phyloP scores from a whole-genome alignment of 1,140 invertebrate species.

The Potamilus streckersoni region DNA sequence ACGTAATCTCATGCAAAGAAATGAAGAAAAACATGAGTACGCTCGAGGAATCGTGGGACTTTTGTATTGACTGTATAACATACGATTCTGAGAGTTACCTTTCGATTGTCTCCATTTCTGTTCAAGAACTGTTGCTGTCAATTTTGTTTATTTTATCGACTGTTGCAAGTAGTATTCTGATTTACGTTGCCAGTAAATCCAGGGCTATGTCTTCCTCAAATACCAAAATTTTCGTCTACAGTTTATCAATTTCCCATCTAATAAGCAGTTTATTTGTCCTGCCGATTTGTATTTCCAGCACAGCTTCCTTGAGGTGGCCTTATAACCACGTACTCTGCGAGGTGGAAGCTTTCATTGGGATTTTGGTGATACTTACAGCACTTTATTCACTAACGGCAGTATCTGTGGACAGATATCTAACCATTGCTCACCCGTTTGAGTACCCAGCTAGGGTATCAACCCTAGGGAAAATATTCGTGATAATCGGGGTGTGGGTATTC shows the following conservation, averaged over 20 bases:
- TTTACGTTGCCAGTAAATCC: conserved; percentile 20
- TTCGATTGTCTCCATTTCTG: background rate
- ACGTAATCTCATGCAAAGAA: no score
- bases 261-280: conserved; percentile 27
- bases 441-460: conserved; percentile 28
- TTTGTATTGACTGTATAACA: no score
- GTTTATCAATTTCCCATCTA: conserved; percentile 17
- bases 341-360: conserved; percentile 18
- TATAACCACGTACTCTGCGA: conserved; percentile 13
- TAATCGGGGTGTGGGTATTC: conserved; percentile 14
- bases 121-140: conserved; percentile 12
- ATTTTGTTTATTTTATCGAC: conserved; percentile 16
- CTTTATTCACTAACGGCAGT: conserved; percentile 29
- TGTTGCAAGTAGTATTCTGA: conserved; percentile 17
- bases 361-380: conserved; percentile 27
- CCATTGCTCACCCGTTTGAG: conserved; percentile 24
- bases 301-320: conserved; percentile 13
- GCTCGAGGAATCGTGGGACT: no score
- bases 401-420: conserved; percentile 26
- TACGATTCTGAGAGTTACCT: no score
- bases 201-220: conserved; percentile 18
- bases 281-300: conserved; percentile 23
- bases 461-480: conserved; percentile 11
- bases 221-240: conserved; percentile 27
- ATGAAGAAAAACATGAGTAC: no score